These are phyloP conservation scores for Acrobasis repandana DNA, from an alignment of 2,888 invertebrate genomes.

Conservation along the genomic window DNA sequence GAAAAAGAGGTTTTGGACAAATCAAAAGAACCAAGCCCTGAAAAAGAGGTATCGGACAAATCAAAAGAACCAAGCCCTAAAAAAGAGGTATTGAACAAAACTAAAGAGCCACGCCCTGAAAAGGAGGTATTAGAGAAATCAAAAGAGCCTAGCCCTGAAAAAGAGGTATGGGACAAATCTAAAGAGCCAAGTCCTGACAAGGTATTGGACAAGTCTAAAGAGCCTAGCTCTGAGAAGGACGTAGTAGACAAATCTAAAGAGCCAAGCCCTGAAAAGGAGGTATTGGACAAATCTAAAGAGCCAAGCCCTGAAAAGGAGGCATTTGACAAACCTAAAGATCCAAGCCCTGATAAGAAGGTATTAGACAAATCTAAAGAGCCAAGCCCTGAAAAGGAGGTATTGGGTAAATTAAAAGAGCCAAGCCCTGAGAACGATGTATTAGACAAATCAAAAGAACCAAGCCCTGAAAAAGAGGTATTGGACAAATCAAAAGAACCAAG, in stretches of 20 bases:
- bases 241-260: background rate
- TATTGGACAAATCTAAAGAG: background rate
- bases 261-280: background rate
- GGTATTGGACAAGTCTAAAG: too few relatives aligned
- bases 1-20: constrained; percentile 8
- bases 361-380: background rate
- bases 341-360: background rate
- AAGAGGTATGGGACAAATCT: constrained; percentile 1
- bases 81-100: constrained; percentile 22
- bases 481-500: constrained; percentile 1
- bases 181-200: too few relatives aligned
- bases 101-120: constrained; percentile 24
- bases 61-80: constrained; percentile 21
- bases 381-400: background rate
- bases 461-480: constrained; percentile 21
- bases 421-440: constrained; percentile 21
- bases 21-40: constrained; percentile 25
- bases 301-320: background rate
- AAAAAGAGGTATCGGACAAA: too few relatives aligned
- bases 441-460: constrained; percentile 22
- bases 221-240: too few relatives aligned
- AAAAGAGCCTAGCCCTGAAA: constrained; percentile 17
- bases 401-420: constrained; percentile 11
- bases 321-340: background rate
- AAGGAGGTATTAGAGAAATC: constrained; percentile 20